Evolutionary conservation across 2,888 invertebrate species (phyloP).

Genomic region (Iselma pallidipennis): DNA sequence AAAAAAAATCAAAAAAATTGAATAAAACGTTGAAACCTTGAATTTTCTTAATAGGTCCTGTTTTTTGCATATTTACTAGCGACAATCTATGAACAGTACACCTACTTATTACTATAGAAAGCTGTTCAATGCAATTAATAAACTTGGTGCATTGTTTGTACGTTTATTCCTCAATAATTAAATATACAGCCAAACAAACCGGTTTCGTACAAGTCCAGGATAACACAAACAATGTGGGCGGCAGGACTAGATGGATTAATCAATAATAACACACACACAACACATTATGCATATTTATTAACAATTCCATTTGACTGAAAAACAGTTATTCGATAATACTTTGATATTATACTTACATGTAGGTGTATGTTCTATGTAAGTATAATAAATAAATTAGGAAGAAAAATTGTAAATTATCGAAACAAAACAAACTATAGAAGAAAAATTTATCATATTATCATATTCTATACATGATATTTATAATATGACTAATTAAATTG

Average conservation of each 20-base stretch:
- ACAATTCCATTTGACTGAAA: too few relatives aligned
- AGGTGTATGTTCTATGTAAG: too few relatives aligned
- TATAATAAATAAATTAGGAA: too few relatives aligned
- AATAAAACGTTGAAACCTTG: neutral
- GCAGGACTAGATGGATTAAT: conserved; percentile 32
- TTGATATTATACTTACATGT: too few relatives aligned
- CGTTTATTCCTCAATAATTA: conserved; percentile 15
- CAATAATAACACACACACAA: conserved; percentile 25
- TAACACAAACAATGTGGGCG: conserved; percentile 31
- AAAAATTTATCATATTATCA: too few relatives aligned
- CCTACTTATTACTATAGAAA: conserved; percentile 3
- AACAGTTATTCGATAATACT: too few relatives aligned
- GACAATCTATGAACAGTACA: neutral
- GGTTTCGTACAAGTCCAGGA: conserved; percentile 14
- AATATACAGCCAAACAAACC: conserved; percentile 14
- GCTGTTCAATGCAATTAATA: conserved; percentile 3
- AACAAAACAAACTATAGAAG: too few relatives aligned
- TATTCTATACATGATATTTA: too few relatives aligned
- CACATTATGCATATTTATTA: conserved; percentile 27
- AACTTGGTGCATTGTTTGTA: neutral
- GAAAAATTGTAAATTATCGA: too few relatives aligned
- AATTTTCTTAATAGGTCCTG: neutral
- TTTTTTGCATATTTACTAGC: neutral
- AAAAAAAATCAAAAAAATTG: neutral
- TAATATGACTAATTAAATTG: conserved; percentile 10